Conservation (phyloP, 2,888 invertebrate genomes). For the Macaria liturata region DNA sequence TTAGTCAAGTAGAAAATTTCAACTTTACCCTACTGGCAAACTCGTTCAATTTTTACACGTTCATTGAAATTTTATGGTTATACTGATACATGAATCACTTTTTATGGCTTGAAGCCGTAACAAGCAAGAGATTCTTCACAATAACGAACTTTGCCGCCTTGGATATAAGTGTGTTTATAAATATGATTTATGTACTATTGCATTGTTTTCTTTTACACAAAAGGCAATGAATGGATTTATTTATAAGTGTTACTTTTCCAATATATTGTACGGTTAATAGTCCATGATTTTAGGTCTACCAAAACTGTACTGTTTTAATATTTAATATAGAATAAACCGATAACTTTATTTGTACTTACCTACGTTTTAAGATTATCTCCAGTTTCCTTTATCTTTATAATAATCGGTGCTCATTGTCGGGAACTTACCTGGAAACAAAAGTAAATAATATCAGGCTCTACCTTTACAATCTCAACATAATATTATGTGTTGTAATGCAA, state of each 20-base stretch:
- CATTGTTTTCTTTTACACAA: neutral
- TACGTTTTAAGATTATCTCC: no score
- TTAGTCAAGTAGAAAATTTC: conserved; percentile 19
- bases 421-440: no score
- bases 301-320: no score
- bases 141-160: conserved; percentile 21
- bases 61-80: conserved; percentile 65
- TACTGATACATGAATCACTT: conserved; percentile 54
- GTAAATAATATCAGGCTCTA: no score
- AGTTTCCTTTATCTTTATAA: no score
- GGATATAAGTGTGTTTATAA: conserved; percentile 20
- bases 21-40: conserved; percentile 35
- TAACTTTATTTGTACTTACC: no score
- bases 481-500: no score
- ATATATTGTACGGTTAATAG: no score
- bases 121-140: conserved; percentile 40
- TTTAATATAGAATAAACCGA: no score
- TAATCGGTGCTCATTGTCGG: no score
- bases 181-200: conserved; percentile 1
- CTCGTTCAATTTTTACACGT: conserved; percentile 51
- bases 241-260: neutral
- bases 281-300: no score
- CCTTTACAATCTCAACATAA: no score
- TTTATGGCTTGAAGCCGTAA: conserved; percentile 51
- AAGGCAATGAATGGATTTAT: neutral